Conservation (phyloP, 2,888 invertebrate species). For the Ametastegia equiseti region DNA sequence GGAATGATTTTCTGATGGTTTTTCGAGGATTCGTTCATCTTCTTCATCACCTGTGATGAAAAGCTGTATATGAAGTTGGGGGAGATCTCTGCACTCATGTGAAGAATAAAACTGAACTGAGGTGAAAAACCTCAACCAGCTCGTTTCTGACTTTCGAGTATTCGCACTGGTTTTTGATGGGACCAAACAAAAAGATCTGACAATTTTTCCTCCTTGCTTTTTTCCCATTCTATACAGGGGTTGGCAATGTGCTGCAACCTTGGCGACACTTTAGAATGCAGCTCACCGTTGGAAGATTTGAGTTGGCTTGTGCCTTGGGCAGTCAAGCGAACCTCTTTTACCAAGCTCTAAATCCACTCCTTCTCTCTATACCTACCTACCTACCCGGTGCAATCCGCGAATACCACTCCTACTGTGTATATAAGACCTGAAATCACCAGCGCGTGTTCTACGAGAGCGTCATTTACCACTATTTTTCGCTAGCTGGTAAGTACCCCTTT, state of each 20-base stretch:
- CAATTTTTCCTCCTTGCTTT: slow-evolving; percentile 19
- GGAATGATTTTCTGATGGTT: not conserved
- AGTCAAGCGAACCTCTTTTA: slow-evolving; percentile 39
- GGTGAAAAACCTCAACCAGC: not conserved
- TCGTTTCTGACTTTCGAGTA: not conserved
- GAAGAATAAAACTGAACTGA: not conserved
- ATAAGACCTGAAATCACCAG: slow-evolving; percentile 27
- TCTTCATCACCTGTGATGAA: too few species aligned
- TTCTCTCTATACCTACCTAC: slow-evolving; percentile 21
- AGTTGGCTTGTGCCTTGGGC: slow-evolving; percentile 44
- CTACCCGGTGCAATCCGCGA: slow-evolving; percentile 16
- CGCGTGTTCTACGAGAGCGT: slow-evolving; percentile 34
- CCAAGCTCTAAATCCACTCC: slow-evolving; percentile 43
- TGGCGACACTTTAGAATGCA: slow-evolving; percentile 43
- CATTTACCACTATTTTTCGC: slow-evolving; percentile 34
- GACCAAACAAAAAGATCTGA: slow-evolving; percentile 8
- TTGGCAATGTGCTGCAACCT: not conserved
- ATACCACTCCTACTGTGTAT: slow-evolving; percentile 31
- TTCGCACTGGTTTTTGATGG: slow-evolving; percentile 1
- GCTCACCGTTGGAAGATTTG: slow-evolving; percentile 40
- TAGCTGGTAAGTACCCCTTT: slow-evolving; percentile 2
- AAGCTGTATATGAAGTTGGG: too few species aligned
- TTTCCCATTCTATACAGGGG: not conserved
- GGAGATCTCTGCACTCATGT: not conserved
- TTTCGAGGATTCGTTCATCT: not conserved